These are phyloP conservation scores for Drosophila aff. DNA, from an alignment of 1,140 invertebrate species.

Conservation along the genomic window DNA sequence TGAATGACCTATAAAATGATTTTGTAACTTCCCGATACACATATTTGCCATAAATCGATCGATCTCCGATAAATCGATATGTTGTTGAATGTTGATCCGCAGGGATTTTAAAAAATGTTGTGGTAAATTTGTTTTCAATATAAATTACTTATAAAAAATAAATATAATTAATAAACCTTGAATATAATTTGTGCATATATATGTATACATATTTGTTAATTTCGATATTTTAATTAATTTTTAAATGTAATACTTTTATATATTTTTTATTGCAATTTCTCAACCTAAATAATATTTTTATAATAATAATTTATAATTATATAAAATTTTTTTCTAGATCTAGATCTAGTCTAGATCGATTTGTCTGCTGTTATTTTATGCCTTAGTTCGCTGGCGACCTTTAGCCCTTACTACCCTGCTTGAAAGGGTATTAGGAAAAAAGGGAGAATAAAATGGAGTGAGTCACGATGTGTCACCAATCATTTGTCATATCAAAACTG, in stretches of 20 bases:
- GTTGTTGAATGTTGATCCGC: too few species aligned
- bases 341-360: not conserved
- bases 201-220: too few species aligned
- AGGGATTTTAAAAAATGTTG: too few species aligned
- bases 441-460: not conserved
- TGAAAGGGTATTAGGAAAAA: not conserved
- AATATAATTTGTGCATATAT: too few species aligned
- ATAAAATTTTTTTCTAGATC: too few species aligned
- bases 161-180: too few species aligned
- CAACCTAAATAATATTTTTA: not conserved
- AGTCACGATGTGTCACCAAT: conserved; percentile 50
- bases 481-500: conserved; percentile 65
- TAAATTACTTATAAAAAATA: too few species aligned
- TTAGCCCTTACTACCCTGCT: not conserved
- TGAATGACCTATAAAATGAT: not conserved
- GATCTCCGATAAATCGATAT: not conserved
- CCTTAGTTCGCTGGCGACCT: not conserved
- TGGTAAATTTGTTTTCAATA: too few species aligned
- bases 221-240: too few species aligned
- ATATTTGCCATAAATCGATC: not conserved
- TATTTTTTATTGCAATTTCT: not conserved
- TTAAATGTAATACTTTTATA: not conserved
- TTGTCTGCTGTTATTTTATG: not conserved
- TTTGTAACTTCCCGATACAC: not conserved
- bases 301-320: too few species aligned